Evolutionary conservation across 2,113 vertebrate species (phyloP), one percentile per base, ranked within the genome.

Genomic region (Ploceus nigricollis): DNA sequence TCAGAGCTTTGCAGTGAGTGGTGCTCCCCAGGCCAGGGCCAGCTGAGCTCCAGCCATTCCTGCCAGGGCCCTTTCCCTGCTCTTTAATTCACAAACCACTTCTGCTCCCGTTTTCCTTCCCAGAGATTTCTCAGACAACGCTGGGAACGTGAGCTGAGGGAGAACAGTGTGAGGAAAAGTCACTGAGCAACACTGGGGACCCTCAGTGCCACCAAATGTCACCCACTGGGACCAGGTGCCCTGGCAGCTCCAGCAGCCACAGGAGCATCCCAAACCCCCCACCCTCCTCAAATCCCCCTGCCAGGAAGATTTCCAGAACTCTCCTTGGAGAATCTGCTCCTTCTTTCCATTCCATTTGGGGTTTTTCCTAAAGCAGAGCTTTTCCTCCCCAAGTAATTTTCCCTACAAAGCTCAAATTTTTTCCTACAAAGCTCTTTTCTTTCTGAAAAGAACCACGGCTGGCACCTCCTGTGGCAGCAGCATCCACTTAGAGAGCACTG

Each of bases 151-250:
- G 91, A 95, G 45, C 61, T 80, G 11, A 90, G 82, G 93, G 82
- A 94, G 78, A 78, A 31, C 19, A 88, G 78, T 72, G 0, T 1
- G 40, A 14, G 28, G 82, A 44, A 93, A 93, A 82, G n/a, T 84
- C 35, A 33, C 60, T 14, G 93, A 91, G 23, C 83, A 58, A 70
- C 72, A 11, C 89, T 90, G 78, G 96, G 95, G 33, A 94, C 92
- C 24, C 70, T 76, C 37, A 77, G 54, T 9, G 12, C 45, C 90
- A 91, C 87, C 60, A 97, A 92, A 65, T 39, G 68, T 76, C 82
- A 40, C 84, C 94, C 71, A 9, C 88, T 5, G 97, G 95, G 17
- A 87, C 82, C 11, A 12, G 16, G 35, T 93, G 96, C 91, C 89
- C 96, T 89, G 95, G 94, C 31, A 82, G 40, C 40, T 42, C 40